Conservation (phyloP, 2,888 invertebrate species). For the Siphlonurus alternatus region DNA sequence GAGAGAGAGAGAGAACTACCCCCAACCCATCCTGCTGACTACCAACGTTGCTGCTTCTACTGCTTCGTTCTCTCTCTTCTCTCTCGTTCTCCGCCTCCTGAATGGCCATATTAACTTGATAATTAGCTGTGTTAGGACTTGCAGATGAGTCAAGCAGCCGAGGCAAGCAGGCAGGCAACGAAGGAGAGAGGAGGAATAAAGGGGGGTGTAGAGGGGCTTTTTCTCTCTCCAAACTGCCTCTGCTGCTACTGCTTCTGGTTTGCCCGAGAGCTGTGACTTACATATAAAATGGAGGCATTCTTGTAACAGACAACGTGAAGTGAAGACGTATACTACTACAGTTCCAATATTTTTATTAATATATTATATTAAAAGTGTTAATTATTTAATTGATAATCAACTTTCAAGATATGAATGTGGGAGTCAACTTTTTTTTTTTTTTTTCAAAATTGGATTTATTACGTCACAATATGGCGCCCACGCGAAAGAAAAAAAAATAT, state of each 20-base stretch:
- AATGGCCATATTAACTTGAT: conserved; percentile 79
- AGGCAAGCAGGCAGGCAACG: neutral
- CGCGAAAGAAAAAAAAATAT: neutral
- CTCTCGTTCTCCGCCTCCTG: conserved; percentile 38
- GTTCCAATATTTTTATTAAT: neutral
- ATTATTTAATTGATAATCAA: neutral
- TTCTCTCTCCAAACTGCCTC: conserved; percentile 14
- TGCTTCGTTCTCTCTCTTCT: conserved; percentile 24
- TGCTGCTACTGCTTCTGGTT: conserved; percentile 15
- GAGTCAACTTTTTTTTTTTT: too few species aligned
- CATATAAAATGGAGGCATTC: conserved; percentile 23
- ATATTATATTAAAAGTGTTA: too few species aligned
- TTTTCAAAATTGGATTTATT: neutral
- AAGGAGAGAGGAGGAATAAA: neutral
- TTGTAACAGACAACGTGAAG: conserved; percentile 16
- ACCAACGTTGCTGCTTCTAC: neutral
- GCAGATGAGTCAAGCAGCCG: conserved; percentile 47
- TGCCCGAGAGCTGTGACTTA: conserved; percentile 19
- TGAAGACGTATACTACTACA: conserved; percentile 7
- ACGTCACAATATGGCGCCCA: neutral
- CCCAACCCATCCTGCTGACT: neutral
- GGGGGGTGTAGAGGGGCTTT: conserved; percentile 6
- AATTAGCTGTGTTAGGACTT: conserved; percentile 82
- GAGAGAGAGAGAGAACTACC: neutral
- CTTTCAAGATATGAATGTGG: neutral